Evolutionary conservation across 2,888 invertebrate species (phyloP), one percentile per base, ranked within the genome.

Genomic region (Cetonia aurata): DNA sequence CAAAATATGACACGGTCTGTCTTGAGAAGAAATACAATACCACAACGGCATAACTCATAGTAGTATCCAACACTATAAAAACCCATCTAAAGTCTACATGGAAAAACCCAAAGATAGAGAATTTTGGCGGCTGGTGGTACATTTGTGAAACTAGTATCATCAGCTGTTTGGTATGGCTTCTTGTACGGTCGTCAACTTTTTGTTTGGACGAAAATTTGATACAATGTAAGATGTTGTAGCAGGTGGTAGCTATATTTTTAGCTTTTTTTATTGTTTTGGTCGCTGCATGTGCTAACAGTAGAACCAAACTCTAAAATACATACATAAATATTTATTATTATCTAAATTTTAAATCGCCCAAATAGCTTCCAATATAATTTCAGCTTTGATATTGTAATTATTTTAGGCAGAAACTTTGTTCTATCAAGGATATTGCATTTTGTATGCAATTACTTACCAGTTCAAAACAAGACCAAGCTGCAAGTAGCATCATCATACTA

Each of bases 81-180:
- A 57, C n/a, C 57, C 57, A 57, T 3, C 17, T 17, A 42, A 37
- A 31, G n/a, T 57, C 42, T 15, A 57, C 17, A 13, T 57, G 6
- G n/a, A 57, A 57, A 37, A 57, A 57, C 13, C 41, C 41, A 17
- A 10, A n/a, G 6, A 42, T 42, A 10, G 57, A 57, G n/a, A 57
- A 57, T 41, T 15, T 41, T 13, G 57, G 33, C 6, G 17, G 42
- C 13, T 37, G 9, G 8, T n/a, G 12, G 8, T 15, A 37, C 4
- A 42, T 10, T 19, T 57, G 41, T 12, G 41, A 13, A 31, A 37
- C 37, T 2, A 57, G 17, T 17, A 37, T 42, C 41, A 37, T 13
- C 10, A 50, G 15, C 3, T 50, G 48, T 8, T 48, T 3, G 15
- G 15, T 10, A 8, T 17, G 4, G n/a, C 19, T 15, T 10, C 19